Base-by-base conservation (phyloP, 2,797 vertebrate genomes). In the Naso thynnoides region DNA sequence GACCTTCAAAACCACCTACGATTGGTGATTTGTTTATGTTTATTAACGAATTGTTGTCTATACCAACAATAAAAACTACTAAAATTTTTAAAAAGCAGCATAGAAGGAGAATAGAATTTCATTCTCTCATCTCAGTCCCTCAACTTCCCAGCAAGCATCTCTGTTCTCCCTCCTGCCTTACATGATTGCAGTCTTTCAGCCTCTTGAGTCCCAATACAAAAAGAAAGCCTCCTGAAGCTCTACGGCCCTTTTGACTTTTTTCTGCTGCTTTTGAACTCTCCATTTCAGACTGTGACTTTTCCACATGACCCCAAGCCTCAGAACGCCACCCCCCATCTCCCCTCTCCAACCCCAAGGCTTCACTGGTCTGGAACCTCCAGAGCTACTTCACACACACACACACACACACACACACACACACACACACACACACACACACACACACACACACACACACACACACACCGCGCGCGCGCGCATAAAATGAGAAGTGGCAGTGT, bases 401-500 rank as follows among this genome's bases (percentile, higher is more conserved):
- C 81, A 69, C 78, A 63, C 81, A 87, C 80, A 76, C 75, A 85
- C 83, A 60, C 85, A 71, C 78, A 78, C 89, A 88, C 79, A 77
- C 73, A 85, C 84, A 61, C 83, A 70, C 82, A 76, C 75, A 85
- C 82, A 82, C 88, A 88, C 78, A 76, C 75, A 85, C 81, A 55
- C 83, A 69, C 81, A 69, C 78, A 63, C 81, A 71, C 82, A 82
- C 88, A 88, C 78, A 76, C 75, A 85, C 81, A 55, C 83, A 69
- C 81, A 69, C 78, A 63, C 81, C n/a, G n/a, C n/a, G n/a, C n/a
- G n/a, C 81, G 70, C 82, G 75, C 29, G 73, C 84, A 83, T 72
- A 33, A 88, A 89, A 91, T 81, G 80, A 92, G 88, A 91, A 92
- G 90, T 93, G 93, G 90, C 93, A 94, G 91, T 91, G 88, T 89